phyloP scores from a whole-genome alignment of 1,140 invertebrate genomes.

The Polypedilum vanderplanki region DNA sequence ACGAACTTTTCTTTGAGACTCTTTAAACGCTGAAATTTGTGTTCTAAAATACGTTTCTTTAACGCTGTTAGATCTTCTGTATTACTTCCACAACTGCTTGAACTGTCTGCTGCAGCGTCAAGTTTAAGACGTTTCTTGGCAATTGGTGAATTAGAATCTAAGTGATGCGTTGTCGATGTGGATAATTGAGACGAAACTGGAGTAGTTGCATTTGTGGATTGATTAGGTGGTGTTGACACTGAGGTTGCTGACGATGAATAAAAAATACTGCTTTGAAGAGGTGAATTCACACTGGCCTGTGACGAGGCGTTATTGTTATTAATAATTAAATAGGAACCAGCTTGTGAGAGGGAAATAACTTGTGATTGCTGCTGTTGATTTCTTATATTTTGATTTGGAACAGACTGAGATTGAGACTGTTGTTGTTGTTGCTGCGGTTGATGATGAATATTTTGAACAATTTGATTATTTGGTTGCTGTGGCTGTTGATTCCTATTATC shows the following conservation, averaged over 20 bases:
- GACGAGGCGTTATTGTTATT: not conserved
- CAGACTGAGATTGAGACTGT: not conserved
- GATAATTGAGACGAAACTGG: not conserved
- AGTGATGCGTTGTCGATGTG: not conserved
- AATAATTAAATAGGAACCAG: conserved; percentile 1
- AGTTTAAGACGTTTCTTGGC: conserved; percentile 14
- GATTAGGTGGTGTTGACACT: not conserved
- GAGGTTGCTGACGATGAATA: not conserved
- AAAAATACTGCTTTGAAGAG: conserved; percentile 18
- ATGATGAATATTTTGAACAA: conserved; percentile 10
- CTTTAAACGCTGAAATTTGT: conserved; percentile 41
- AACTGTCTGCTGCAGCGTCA: not conserved
- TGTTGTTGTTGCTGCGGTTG: not conserved
- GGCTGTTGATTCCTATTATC: conserved; percentile 16
- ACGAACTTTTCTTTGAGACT: conserved; percentile 43
- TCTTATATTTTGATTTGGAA: not conserved
- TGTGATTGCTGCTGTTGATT: not conserved
- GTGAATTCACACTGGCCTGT: not conserved
- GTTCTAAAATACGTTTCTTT: conserved; percentile 42
- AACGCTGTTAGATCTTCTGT: conserved; percentile 39
- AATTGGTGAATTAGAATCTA: conserved; percentile 9
- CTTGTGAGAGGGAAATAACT: not conserved
- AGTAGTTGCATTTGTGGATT: not conserved
- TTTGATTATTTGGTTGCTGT: conserved; percentile 23
- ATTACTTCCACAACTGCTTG: not conserved